phyloP scores from a whole-genome alignment of 2,888 invertebrate species.

The Mylabris sibirica region DNA sequence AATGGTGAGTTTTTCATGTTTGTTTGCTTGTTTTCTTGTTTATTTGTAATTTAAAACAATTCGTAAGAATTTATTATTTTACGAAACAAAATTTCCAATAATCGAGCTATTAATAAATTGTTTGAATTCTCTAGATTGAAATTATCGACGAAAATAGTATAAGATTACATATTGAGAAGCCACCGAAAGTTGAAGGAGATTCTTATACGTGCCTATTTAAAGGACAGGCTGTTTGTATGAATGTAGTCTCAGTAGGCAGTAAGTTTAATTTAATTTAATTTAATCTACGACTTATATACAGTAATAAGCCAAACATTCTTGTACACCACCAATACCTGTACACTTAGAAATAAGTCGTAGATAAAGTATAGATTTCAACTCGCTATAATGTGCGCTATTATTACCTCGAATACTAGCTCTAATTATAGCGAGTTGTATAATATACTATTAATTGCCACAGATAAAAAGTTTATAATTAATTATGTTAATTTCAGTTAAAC shows the following conservation, averaged over 20 bases:
- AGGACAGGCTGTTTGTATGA: constrained; percentile 62
- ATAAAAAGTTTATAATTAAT: too few species aligned
- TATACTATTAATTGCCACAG: too few species aligned
- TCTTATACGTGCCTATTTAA: constrained; percentile 67
- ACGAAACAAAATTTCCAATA: background rate
- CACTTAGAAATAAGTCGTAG: too few species aligned
- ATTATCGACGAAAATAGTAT: constrained; percentile 72
- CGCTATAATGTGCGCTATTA: too few species aligned
- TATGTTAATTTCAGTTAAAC: constrained; percentile 61
- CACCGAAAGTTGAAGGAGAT: constrained; percentile 62
- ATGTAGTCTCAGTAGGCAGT: constrained; percentile 67
- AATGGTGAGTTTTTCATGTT: constrained; percentile 47
- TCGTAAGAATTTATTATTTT: constrained; percentile 15
- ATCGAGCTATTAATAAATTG: constrained; percentile 6
- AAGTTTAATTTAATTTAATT: constrained; percentile 60
- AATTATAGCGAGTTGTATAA: too few species aligned
- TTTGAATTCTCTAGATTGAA: constrained; percentile 55
- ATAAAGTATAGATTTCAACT: too few species aligned
- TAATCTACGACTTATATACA: too few species aligned
- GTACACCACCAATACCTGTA: too few species aligned
- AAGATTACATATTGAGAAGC: constrained; percentile 65
- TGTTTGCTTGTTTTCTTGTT: too few species aligned
- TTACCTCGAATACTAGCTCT: too few species aligned
- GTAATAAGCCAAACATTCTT: too few species aligned
- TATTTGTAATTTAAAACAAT: background rate